Evolutionary conservation across 1,140 invertebrate genomes (phyloP).

Genomic region (Drosophila teissieri): DNA sequence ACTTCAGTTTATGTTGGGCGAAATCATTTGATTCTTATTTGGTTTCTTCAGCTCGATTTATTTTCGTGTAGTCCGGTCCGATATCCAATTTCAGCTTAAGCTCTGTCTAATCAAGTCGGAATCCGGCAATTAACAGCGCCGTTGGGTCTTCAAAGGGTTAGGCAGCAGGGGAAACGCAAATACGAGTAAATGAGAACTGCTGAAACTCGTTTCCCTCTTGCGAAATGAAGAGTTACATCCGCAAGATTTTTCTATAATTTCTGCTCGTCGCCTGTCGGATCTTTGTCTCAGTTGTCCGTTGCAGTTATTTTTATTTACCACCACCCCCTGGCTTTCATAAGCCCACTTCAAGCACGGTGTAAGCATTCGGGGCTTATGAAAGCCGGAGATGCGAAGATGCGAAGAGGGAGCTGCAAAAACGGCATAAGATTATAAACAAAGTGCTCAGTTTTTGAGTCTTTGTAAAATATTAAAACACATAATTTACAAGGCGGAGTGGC

Average conservation of each 20-base stretch:
- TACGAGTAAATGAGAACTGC: constrained; percentile 6
- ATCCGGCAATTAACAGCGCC: constrained; percentile 6
- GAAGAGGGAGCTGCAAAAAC: constrained; percentile 21
- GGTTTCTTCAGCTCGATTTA: background rate
- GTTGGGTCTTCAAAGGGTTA: background rate
- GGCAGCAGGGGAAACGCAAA: background rate
- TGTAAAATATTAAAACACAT: constrained; percentile 80
- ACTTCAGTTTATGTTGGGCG: too few relatives aligned
- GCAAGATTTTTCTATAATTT: constrained; percentile 33
- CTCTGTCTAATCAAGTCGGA: background rate
- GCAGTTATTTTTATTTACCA: constrained; percentile 33
- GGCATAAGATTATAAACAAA: constrained; percentile 74
- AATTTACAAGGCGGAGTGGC: constrained; percentile 65
- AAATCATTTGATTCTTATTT: too few relatives aligned
- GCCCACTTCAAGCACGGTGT: background rate
- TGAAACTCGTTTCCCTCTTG: background rate
- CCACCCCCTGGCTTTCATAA: background rate
- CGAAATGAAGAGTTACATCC: constrained; percentile 29
- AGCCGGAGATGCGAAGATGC: constrained; percentile 31
- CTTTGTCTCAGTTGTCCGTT: constrained; percentile 4
- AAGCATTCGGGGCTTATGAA: constrained; percentile 18
- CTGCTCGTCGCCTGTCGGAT: constrained; percentile 12
- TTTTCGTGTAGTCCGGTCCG: background rate
- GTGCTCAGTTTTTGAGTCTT: constrained; percentile 76
- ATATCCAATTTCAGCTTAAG: background rate